phyloP scores from a whole-genome alignment of 2,888 invertebrate genomes.

The Aporophyla lueneburgensis region DNA sequence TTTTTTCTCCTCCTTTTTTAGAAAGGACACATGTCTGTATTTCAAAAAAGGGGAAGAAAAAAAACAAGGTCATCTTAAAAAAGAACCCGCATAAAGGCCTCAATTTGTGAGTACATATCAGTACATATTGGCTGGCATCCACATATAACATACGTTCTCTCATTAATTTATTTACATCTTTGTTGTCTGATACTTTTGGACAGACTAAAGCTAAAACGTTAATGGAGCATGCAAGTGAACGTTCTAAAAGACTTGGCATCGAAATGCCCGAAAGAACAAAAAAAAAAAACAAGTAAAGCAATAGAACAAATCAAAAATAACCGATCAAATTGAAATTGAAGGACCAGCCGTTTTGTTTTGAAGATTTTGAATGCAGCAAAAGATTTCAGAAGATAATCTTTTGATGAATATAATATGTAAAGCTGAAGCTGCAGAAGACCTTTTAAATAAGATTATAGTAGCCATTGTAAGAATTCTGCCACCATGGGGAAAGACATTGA shows the following conservation, averaged over 20 bases:
- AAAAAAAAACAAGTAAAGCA: not conserved
- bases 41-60: too few species aligned
- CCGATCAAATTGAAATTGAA: too few species aligned
- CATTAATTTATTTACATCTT: too few species aligned
- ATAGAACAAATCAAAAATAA: constrained; percentile 30
- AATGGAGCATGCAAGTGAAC: not conserved
- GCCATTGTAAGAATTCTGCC: constrained; percentile 16
- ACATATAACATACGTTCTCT: too few species aligned
- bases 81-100: too few species aligned
- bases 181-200: too few species aligned
- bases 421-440: constrained; percentile 23
- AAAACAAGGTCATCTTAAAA: too few species aligned
- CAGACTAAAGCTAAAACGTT: not conserved
- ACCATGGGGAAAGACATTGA: constrained; percentile 78
- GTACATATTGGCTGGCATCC: too few species aligned
- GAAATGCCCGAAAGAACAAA: not conserved
- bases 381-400: not conserved
- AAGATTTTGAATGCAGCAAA: not conserved
- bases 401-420: not conserved
- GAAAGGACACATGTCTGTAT: too few species aligned
- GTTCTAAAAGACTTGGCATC: constrained; percentile 14
- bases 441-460: constrained; percentile 33
- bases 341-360: constrained; percentile 41
- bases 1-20: too few species aligned
- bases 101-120: too few species aligned